Evolutionary conservation across 2,113 vertebrate genomes (phyloP).

Genomic region (Galemys pyrenaicus): DNA sequence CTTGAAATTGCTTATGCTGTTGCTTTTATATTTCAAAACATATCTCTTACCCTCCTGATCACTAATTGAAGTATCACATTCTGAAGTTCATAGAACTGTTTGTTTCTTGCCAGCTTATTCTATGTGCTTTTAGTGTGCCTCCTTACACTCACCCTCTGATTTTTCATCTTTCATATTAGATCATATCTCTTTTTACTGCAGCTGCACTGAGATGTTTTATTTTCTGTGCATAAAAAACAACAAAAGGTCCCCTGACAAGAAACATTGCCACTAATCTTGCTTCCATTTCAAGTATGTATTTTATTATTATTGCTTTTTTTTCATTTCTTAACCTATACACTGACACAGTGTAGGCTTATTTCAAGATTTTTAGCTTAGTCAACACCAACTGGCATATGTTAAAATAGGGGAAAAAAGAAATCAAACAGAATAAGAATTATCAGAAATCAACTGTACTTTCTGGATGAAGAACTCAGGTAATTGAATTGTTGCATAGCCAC

Average conservation of each 20-base stretch:
- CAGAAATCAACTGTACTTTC: constrained; percentile 70
- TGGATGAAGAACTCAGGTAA: constrained; percentile 78
- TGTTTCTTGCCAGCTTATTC: not conserved
- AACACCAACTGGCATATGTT: constrained; percentile 66
- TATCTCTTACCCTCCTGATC: constrained; percentile 61
- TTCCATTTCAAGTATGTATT: constrained; percentile 68
- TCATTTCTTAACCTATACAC: constrained; percentile 35
- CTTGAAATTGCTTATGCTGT: constrained; percentile 58
- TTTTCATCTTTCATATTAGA: constrained; percentile 53
- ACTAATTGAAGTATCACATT: constrained; percentile 60
- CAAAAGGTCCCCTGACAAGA: constrained; percentile 64
- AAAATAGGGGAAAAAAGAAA: constrained; percentile 53
- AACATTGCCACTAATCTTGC: constrained; percentile 57
- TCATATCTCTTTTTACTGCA: constrained; percentile 26
- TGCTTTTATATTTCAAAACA: constrained; percentile 47
- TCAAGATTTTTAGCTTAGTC: constrained; percentile 72
- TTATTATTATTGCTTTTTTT: constrained; percentile 56
- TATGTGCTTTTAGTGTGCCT: not conserved
- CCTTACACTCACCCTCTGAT: not conserved
- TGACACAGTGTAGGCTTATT: constrained; percentile 58
- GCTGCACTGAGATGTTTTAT: constrained; percentile 1
- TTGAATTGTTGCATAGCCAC: constrained; percentile 75
- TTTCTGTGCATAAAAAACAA: not conserved
- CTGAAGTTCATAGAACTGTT: not conserved
- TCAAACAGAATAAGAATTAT: constrained; percentile 64